Conservation (phyloP, 2,888 invertebrate genomes). For the Nineta flava region DNA sequence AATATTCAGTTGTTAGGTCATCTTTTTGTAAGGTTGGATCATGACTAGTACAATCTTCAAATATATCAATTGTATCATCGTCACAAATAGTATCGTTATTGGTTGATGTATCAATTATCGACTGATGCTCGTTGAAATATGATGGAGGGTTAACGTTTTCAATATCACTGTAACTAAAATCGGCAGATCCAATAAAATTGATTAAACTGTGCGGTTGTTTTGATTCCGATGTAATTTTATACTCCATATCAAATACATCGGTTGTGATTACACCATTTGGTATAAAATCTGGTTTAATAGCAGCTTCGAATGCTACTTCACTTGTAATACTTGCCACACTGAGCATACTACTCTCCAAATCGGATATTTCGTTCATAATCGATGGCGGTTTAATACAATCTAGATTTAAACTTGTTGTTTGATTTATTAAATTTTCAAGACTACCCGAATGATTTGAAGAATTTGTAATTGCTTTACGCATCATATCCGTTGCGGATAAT, state of each 20-base stretch:
- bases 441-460: slow-evolving; percentile 33
- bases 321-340: slow-evolving; percentile 73
- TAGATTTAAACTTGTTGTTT: slow-evolving; percentile 42
- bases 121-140: slow-evolving; percentile 42
- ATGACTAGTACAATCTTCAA: slow-evolving; percentile 39
- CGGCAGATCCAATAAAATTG: slow-evolving; percentile 17
- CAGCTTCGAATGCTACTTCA: slow-evolving; percentile 35
- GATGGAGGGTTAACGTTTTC: slow-evolving; percentile 59
- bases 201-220: slow-evolving; percentile 31
- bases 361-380: slow-evolving; percentile 55
- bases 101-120: neutral
- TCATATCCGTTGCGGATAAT: slow-evolving; percentile 54
- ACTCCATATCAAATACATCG: slow-evolving; percentile 14
- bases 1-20: slow-evolving; percentile 26
- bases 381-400: slow-evolving; percentile 76
- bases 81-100: slow-evolving; percentile 13
- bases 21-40: slow-evolving; percentile 17
- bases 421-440: slow-evolving; percentile 44
- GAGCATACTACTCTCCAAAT: slow-evolving; percentile 68
- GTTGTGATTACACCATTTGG: slow-evolving; percentile 25
- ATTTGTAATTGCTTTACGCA: slow-evolving; percentile 51
- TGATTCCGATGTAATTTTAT: slow-evolving; percentile 35
- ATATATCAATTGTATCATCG: slow-evolving; percentile 37
- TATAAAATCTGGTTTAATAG: slow-evolving; percentile 21
- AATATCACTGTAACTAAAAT: slow-evolving; percentile 37